A percentile compares a stretch with the other conserved stretches of the same genome.
Conservation (phyloP, 2,888 invertebrate species). For the Latrodectus hesperus region DNA sequence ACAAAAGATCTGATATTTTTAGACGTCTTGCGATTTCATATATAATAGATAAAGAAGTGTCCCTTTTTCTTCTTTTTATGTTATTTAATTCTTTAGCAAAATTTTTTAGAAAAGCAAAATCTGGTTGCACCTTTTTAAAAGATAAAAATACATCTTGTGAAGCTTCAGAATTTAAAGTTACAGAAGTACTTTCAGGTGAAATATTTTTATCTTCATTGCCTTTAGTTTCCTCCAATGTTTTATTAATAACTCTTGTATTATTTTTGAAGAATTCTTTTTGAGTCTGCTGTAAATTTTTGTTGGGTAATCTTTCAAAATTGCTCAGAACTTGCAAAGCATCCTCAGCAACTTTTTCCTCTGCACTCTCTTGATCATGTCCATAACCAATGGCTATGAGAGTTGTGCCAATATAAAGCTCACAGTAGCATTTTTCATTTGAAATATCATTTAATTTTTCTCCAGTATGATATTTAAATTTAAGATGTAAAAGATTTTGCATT, state of each 20-base stretch:
- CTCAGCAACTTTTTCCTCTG: background rate
- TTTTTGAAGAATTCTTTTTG: no score
- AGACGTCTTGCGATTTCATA: background rate
- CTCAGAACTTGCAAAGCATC: conserved; percentile 12
- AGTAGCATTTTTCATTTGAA: background rate
- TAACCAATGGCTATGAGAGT: conserved; percentile 19
- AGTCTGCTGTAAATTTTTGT: no score
- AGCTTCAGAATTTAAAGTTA: background rate
- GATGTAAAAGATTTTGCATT: background rate
- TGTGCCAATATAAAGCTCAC: conserved; percentile 26
- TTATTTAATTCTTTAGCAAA: conserved; percentile 12
- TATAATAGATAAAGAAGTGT: background rate
- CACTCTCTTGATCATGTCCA: background rate
- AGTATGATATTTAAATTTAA: background rate
- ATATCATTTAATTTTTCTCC: background rate
- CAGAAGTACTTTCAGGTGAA: no score
- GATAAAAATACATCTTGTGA: background rate
- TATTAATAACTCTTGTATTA: no score
- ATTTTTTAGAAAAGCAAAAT: background rate
- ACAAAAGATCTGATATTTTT: background rate
- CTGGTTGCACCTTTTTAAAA: no score
- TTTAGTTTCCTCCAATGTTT: no score
- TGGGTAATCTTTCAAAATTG: background rate
- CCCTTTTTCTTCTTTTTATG: background rate
- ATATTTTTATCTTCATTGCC: no score